A percentile compares a stretch with the other conserved stretches of the same genome.
phyloP scores from a whole-genome alignment of 2,797 vertebrate genomes.

The Sebastes kiyomatsui region DNA sequence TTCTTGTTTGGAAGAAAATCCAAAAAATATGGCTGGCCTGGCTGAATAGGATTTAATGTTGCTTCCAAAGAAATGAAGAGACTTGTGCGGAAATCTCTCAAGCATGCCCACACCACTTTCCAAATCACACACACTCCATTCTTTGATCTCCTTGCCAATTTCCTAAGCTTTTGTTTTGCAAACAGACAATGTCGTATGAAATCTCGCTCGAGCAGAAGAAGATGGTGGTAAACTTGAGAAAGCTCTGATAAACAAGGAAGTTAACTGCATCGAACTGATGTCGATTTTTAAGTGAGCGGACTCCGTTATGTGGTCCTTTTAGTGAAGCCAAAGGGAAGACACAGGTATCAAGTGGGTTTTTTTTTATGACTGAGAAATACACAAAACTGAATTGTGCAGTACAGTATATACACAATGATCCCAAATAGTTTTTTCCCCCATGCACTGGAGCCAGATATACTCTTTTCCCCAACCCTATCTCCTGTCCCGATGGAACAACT shows the following conservation, averaged over 20 bases:
- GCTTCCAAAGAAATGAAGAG: slow-evolving; percentile 72
- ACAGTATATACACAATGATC: neutral
- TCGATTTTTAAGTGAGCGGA: slow-evolving; percentile 1
- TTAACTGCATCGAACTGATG: slow-evolving; percentile 13
- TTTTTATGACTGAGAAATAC: neutral
- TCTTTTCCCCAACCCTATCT: slow-evolving; percentile 22
- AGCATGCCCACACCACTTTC: slow-evolving; percentile 53
- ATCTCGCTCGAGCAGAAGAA: slow-evolving; percentile 61
- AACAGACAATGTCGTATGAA: slow-evolving; percentile 53
- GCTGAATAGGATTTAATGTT: slow-evolving; percentile 66
- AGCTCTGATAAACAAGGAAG: slow-evolving; percentile 42
- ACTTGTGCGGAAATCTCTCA: slow-evolving; percentile 65
- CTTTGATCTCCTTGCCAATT: slow-evolving; percentile 75
- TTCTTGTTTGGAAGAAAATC: slow-evolving; percentile 68
- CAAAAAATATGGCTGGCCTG: slow-evolving; percentile 62
- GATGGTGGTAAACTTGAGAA: slow-evolving; percentile 51
- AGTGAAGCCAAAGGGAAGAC: neutral
- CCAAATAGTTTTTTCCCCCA: neutral
- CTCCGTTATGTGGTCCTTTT: neutral
- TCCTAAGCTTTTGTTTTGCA: slow-evolving; percentile 73
- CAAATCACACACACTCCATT: slow-evolving; percentile 62
- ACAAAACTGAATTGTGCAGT: neutral
- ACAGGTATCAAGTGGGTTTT: neutral
- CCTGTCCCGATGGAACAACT: slow-evolving; percentile 25
- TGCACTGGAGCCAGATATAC: neutral